phyloP scores from a whole-genome alignment of 2,113 vertebrate species.

The Piaya cayana region DNA sequence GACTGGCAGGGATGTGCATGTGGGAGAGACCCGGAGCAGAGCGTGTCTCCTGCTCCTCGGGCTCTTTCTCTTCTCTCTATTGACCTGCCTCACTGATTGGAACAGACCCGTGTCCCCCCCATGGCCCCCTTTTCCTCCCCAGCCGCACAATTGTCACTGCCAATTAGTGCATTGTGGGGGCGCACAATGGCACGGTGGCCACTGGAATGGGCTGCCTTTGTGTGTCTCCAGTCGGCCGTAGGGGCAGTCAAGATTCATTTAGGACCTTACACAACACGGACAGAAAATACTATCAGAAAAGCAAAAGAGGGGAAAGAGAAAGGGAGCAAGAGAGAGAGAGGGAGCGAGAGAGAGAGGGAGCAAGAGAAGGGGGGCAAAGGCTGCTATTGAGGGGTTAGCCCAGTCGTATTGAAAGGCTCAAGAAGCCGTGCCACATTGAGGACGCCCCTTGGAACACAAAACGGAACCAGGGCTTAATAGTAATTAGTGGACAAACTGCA shows the following conservation, averaged over 20 bases:
- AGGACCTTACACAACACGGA: constrained; percentile 84
- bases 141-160: constrained; percentile 85
- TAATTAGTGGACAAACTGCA: constrained; percentile 82
- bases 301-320: constrained; percentile 77
- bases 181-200: constrained; percentile 93
- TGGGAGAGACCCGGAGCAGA: neutral
- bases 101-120: constrained; percentile 78
- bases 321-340: neutral
- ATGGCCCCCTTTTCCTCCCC: constrained; percentile 38
- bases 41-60: neutral
- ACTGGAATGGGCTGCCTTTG: constrained; percentile 86
- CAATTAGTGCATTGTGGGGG: constrained; percentile 95
- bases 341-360: constrained; percentile 38
- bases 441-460: constrained; percentile 72
- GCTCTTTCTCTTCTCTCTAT: constrained; percentile 68
- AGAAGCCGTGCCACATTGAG: constrained; percentile 72
- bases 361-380: neutral
- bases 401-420: constrained; percentile 73
- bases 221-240: constrained; percentile 92
- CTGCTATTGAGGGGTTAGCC: constrained; percentile 75
- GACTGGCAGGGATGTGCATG: neutral
- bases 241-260: constrained; percentile 97
- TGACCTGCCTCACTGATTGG: constrained; percentile 79
- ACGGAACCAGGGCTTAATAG: constrained; percentile 72
- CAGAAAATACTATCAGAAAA: constrained; percentile 89